phyloP scores from a whole-genome alignment of 2,797 vertebrate genomes.

The Tokudaia muenninki region DNA sequence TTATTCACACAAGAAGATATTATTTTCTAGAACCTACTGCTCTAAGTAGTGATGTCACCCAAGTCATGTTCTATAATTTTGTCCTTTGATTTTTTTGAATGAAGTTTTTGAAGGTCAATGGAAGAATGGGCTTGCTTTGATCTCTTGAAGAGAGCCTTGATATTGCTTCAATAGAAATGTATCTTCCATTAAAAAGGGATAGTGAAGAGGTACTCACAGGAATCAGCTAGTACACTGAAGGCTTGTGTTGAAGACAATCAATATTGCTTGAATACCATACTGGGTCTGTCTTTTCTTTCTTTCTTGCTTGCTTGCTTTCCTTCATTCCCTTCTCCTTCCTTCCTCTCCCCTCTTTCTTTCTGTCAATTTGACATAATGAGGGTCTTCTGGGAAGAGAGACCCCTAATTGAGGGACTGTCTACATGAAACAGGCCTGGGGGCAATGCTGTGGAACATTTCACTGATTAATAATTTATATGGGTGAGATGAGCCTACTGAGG shows the following conservation, averaged over 20 bases:
- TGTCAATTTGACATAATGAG: neutral
- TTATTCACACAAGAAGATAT: conserved; percentile 7
- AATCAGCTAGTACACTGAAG: neutral
- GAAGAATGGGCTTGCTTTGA: neutral
- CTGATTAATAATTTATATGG: neutral
- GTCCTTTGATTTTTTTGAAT: neutral
- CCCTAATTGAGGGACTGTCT: neutral
- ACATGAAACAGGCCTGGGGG: neutral
- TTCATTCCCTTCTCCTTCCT: neutral
- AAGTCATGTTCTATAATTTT: neutral
- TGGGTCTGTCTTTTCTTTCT: neutral
- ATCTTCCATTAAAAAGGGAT: neutral
- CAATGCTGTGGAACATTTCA: neutral
- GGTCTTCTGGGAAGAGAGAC: neutral
- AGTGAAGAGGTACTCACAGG: neutral
- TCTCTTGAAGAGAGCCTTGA: neutral
- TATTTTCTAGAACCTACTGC: neutral
- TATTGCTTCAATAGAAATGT: neutral
- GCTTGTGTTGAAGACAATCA: neutral
- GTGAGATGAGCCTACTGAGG: too few species aligned
- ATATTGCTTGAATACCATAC: neutral
- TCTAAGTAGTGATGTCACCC: too few species aligned
- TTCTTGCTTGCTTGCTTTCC: too few species aligned
- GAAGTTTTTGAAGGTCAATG: neutral
- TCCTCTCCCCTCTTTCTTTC: too few species aligned